phyloP scores from a whole-genome alignment of 2,113 vertebrate species.

The Eurystomus gularis region DNA sequence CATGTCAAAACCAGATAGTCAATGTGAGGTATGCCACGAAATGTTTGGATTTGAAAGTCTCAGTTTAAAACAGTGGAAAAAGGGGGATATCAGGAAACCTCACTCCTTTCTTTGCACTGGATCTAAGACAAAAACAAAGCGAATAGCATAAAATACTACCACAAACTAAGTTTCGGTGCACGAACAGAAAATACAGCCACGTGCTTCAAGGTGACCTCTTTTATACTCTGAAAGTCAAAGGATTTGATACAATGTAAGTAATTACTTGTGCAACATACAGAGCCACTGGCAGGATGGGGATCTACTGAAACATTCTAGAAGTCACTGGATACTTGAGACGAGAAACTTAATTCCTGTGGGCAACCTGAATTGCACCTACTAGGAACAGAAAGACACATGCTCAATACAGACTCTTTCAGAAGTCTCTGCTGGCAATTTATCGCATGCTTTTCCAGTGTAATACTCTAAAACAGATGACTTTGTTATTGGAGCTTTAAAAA shows the following conservation, averaged over 20 bases:
- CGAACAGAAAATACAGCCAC: background rate
- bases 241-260: background rate
- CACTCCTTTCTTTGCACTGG: background rate
- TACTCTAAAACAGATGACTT: background rate
- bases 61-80: background rate
- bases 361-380: background rate
- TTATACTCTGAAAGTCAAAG: background rate
- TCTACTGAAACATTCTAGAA: background rate
- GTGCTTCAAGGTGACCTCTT: background rate
- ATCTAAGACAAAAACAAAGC: background rate
- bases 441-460: background rate
- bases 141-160: background rate
- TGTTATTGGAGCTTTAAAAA: background rate
- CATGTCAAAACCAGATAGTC: conserved; percentile 15
- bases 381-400: background rate
- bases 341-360: background rate
- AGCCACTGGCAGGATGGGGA: background rate
- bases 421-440: background rate
- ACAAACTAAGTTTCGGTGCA: background rate
- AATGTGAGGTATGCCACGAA: background rate
- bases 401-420: background rate
- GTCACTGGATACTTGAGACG: background rate
- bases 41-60: conserved; percentile 8
- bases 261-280: background rate
- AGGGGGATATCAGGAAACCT: background rate